These are phyloP conservation scores for Drosophila cognata DNA, from an alignment of 2,888 invertebrate genomes.

Conservation along the genomic window DNA sequence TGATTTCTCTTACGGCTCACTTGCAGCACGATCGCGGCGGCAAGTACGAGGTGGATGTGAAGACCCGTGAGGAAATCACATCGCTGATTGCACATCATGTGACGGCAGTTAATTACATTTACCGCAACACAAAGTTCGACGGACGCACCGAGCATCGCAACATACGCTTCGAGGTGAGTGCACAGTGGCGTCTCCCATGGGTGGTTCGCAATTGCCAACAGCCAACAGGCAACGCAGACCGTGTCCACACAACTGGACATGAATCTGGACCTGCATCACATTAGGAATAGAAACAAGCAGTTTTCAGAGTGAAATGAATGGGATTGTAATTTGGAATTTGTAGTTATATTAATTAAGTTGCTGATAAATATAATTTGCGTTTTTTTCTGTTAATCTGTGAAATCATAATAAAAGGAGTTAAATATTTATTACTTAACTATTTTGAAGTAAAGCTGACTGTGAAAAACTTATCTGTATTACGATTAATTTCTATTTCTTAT, in stretches of 20 bases:
- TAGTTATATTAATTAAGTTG: neutral
- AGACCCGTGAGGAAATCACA: conserved; percentile 98
- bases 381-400: neutral
- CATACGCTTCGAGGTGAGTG: conserved; percentile 96
- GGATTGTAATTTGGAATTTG: neutral
- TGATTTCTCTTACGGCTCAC: conserved; percentile 15
- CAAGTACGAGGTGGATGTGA: conserved; percentile 90
- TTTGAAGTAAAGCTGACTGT: neutral
- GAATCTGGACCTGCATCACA: conserved; percentile 3
- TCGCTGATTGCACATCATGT: conserved; percentile 99
- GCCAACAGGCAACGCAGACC: conserved; percentile 3
- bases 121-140: conserved; percentile 97
- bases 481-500: neutral
- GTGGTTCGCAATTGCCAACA: conserved; percentile 33
- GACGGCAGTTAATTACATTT: conserved; percentile 98
- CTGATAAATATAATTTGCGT: neutral
- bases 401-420: neutral
- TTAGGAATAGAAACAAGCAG: conserved; percentile 12
- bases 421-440: neutral
- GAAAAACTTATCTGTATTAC: neutral
- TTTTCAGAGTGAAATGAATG: neutral
- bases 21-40: conserved; percentile 90
- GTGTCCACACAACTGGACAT: conserved; percentile 13
- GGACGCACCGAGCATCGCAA: conserved; percentile 95
- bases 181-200: conserved; percentile 38